Conservation (phyloP, 2,113 vertebrate species). For the Boulengeromyrus knoepffleri region DNA sequence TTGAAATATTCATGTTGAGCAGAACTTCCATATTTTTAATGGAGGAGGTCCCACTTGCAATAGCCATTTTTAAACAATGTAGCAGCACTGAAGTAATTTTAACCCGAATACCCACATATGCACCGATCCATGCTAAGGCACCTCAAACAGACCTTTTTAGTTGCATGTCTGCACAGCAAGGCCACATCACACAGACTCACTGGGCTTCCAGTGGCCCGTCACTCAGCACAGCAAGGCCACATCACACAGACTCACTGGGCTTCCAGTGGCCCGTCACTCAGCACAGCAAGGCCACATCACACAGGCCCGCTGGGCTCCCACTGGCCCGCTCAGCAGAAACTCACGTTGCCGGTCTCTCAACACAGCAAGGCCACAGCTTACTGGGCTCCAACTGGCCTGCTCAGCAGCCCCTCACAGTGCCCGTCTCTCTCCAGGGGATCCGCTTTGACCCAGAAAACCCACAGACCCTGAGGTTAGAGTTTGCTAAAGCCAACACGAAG, state of each 20-base stretch:
- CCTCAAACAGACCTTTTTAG: conserved; percentile 47
- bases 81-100: conserved; percentile 37
- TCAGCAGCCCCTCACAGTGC: conserved; percentile 35
- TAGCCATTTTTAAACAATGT: conserved; percentile 23
- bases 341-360: conserved; percentile 27
- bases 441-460: conserved; percentile 98
- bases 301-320: conserved; percentile 36
- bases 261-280: conserved; percentile 34
- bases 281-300: conserved; percentile 64
- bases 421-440: conserved; percentile 77
- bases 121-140: neutral
- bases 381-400: conserved; percentile 38
- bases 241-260: conserved; percentile 43
- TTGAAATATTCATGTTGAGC: neutral
- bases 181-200: conserved; percentile 49
- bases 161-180: conserved; percentile 69
- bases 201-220: conserved; percentile 34
- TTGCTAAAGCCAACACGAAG: conserved; percentile 99
- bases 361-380: conserved; percentile 57
- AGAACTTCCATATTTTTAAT: neutral
- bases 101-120: conserved; percentile 18
- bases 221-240: conserved; percentile 62
- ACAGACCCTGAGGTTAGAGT: conserved; percentile 96
- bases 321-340: neutral
- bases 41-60: neutral